Conservation (phyloP, 2,113 vertebrate genomes). For the Aegithalos caudatus region DNA sequence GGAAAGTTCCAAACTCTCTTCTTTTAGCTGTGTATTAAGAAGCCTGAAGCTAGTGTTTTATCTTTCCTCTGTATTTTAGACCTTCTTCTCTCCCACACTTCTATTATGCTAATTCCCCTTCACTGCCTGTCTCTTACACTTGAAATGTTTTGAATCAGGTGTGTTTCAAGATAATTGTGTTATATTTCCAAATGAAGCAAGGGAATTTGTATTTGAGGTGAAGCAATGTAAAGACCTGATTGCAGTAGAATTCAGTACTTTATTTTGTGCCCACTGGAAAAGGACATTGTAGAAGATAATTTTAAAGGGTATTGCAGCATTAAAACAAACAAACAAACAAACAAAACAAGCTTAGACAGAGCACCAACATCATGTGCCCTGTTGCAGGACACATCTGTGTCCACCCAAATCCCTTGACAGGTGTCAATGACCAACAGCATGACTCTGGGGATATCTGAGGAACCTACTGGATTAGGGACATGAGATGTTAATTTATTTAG, state of each 20-base stretch:
- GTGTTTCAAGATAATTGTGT: neutral
- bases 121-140: neutral
- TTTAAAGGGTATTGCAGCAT: neutral
- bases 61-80: neutral
- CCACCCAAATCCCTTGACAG: neutral
- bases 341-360: neutral
- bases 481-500: neutral
- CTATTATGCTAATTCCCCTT: neutral
- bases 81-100: neutral
- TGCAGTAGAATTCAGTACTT: neutral
- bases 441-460: neutral
- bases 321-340: too few relatives aligned
- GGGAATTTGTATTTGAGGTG: neutral
- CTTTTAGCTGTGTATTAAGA: neutral
- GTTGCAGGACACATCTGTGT: neutral
- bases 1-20: neutral
- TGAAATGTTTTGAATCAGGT: conserved; percentile 11
- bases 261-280: neutral
- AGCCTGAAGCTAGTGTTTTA: neutral
- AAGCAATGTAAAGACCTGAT: neutral
- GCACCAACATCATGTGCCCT: neutral
- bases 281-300: neutral
- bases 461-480: neutral
- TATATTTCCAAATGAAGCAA: neutral
- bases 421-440: neutral